Evolutionary conservation across 2,888 invertebrate genomes (phyloP).

Genomic region (Hedychridium roseum): DNA sequence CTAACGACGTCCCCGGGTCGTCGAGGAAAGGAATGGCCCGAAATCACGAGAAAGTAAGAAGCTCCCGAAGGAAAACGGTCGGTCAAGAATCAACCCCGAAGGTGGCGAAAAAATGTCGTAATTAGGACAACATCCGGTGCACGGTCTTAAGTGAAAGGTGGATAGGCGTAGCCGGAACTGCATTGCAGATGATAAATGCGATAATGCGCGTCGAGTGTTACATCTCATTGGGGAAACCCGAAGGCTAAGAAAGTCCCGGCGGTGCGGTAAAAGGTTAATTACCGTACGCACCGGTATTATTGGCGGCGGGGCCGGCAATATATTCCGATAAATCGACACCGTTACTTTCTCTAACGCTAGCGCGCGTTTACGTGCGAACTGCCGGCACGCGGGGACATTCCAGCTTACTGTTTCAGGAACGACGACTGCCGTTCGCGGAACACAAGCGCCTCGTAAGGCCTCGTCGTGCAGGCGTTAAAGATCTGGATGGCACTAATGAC

Average conservation of each 20-base stretch:
- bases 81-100: not conserved
- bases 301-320: constrained; percentile 16
- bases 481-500: constrained; percentile 56
- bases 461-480: constrained; percentile 47
- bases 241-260: constrained; percentile 34
- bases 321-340: constrained; percentile 25
- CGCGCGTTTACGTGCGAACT: constrained; percentile 2
- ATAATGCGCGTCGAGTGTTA: constrained; percentile 35
- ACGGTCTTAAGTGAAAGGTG: constrained; percentile 32
- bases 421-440: constrained; percentile 37
- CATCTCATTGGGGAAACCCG: constrained; percentile 30
- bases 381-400: constrained; percentile 4
- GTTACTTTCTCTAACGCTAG: constrained; percentile 21
- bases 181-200: constrained; percentile 39
- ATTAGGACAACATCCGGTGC: constrained; percentile 15
- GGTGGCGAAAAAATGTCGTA: not conserved
- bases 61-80: not conserved
- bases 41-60: constrained; percentile 1
- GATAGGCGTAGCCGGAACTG: constrained; percentile 38
- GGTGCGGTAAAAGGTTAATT: constrained; percentile 36
- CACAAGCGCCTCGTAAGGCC: constrained; percentile 28
- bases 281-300: constrained; percentile 27
- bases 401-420: constrained; percentile 36
- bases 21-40: not conserved
- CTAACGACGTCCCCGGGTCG: too few species aligned